Conservation (phyloP, 2,113 vertebrate species). For the Tor tambroides region DNA sequence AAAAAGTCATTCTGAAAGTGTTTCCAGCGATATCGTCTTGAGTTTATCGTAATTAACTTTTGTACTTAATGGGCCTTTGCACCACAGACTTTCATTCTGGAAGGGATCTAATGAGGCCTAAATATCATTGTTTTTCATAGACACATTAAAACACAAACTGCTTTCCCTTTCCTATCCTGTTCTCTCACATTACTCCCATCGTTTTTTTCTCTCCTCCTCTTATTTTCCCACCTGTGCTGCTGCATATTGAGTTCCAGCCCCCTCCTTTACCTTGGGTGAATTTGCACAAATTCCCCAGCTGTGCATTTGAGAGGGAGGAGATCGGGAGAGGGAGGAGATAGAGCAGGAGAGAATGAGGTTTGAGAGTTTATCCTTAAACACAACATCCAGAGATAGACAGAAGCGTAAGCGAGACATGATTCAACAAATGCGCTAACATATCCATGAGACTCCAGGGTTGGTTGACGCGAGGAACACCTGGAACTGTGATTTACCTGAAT, state of each 20-base stretch:
- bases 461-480: conserved; percentile 1
- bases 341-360: neutral
- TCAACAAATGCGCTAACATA: too few relatives aligned
- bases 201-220: neutral
- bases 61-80: too few relatives aligned
- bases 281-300: conserved; percentile 34
- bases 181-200: neutral
- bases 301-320: conserved; percentile 3
- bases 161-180: too few relatives aligned
- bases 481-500: conserved; percentile 5
- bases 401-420: neutral
- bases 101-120: too few relatives aligned
- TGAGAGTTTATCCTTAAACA: neutral
- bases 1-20: too few relatives aligned
- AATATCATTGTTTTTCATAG: too few relatives aligned
- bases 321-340: conserved; percentile 8
- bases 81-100: too few relatives aligned
- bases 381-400: neutral
- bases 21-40: too few relatives aligned
- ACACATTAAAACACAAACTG: too few relatives aligned
- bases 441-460: too few relatives aligned
- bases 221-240: conserved; percentile 9
- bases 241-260: conserved; percentile 10
- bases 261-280: neutral
- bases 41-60: too few relatives aligned